phyloP scores from a whole-genome alignment of 2,888 invertebrate genomes.

The Thereva unica region DNA sequence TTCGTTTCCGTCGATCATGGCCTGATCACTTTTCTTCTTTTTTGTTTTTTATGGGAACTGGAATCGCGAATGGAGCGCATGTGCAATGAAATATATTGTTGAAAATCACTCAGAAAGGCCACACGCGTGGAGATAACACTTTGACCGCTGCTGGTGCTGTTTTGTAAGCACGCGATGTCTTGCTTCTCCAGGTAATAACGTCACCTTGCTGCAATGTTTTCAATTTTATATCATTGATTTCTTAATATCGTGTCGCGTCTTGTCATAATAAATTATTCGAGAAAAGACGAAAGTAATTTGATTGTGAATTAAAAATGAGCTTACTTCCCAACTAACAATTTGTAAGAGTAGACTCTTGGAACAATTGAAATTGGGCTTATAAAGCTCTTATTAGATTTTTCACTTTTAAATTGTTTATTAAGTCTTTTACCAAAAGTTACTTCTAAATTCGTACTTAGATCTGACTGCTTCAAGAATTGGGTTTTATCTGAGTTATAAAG shows the following conservation, averaged over 20 bases:
- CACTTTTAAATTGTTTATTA: too few relatives aligned
- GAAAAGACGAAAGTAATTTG: constrained; percentile 9
- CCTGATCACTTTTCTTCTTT: neutral
- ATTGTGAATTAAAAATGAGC: constrained; percentile 1
- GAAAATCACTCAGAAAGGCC: constrained; percentile 22
- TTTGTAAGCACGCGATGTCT: constrained; percentile 31
- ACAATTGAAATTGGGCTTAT: too few relatives aligned
- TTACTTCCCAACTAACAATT: too few relatives aligned
- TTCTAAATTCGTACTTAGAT: too few relatives aligned
- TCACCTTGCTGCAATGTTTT: constrained; percentile 23
- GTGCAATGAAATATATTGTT: constrained; percentile 29
- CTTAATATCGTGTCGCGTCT: constrained; percentile 17
- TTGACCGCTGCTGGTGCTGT: constrained; percentile 9
- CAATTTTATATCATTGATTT: constrained; percentile 28
- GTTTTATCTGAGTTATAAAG: too few relatives aligned
- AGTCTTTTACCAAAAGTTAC: too few relatives aligned
- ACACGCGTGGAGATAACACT: constrained; percentile 31
- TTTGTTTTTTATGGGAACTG: constrained; percentile 11
- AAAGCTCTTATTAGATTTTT: too few relatives aligned
- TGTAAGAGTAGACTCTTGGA: too few relatives aligned
- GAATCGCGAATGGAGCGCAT: constrained; percentile 14
- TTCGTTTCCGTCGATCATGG: constrained; percentile 10
- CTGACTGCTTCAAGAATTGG: too few relatives aligned
- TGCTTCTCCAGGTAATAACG: constrained; percentile 15
- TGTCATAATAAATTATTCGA: constrained; percentile 18